Evolutionary conservation across 2,888 invertebrate genomes (phyloP).

Genomic region (Acrobeloides nanus): DNA sequence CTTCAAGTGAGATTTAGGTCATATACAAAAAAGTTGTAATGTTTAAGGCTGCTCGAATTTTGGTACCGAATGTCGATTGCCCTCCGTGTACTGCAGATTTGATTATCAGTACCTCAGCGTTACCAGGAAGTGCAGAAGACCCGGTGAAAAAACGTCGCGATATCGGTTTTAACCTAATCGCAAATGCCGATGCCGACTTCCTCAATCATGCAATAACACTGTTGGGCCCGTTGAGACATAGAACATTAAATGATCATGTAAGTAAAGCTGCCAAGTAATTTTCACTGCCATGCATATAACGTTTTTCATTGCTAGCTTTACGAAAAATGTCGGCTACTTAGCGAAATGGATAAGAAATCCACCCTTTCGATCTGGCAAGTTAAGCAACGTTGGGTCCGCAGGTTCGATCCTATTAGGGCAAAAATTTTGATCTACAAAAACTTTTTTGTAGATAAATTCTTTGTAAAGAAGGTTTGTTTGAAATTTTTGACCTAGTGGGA

Average conservation of each 20-base stretch:
- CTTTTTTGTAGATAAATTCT: too few relatives aligned
- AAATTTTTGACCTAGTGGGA: too few relatives aligned
- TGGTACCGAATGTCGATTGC: slow-evolving; percentile 8
- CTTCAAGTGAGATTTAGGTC: slow-evolving; percentile 2
- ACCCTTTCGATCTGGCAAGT: too few relatives aligned
- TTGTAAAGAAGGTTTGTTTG: too few relatives aligned
- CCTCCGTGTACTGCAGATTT: slow-evolving; percentile 10
- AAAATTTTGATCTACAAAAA: too few relatives aligned
- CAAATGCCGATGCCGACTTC: slow-evolving; percentile 3
- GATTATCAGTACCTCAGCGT: slow-evolving; percentile 7
- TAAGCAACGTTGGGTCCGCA: too few relatives aligned
- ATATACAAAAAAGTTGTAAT: slow-evolving; percentile 7
- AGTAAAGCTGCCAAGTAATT: too few relatives aligned
- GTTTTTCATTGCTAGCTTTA: too few relatives aligned
- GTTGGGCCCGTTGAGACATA: slow-evolving; percentile 1
- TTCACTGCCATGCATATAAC: not conserved
- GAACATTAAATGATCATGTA: slow-evolving; percentile 8
- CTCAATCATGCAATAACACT: slow-evolving; percentile 4
- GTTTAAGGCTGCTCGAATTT: slow-evolving; percentile 18
- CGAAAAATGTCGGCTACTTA: too few relatives aligned
- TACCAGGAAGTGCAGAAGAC: slow-evolving; percentile 5
- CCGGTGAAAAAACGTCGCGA: slow-evolving; percentile 6
- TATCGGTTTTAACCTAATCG: slow-evolving; percentile 2
- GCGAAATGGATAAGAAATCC: too few relatives aligned
- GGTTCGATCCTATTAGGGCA: too few relatives aligned